Conservation (phyloP, 2,888 invertebrate genomes). For the Cactoblastis cactorum region DNA sequence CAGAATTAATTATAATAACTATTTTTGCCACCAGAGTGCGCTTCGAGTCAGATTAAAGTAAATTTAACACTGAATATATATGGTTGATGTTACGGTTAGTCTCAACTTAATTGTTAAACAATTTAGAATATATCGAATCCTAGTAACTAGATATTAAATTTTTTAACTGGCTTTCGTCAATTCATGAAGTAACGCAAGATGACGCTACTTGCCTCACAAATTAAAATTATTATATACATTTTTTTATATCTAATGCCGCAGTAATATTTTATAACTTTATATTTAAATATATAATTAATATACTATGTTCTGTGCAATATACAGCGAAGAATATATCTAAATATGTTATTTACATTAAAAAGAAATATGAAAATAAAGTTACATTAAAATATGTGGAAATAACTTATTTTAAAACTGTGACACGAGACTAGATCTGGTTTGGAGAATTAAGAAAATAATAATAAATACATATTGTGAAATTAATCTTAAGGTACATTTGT, state of each 20-base stretch:
- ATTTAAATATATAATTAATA: slow-evolving; percentile 19
- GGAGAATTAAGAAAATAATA: slow-evolving; percentile 36
- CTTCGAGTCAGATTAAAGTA: neutral
- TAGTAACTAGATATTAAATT: no score
- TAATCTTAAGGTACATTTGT: slow-evolving; percentile 16
- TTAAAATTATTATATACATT: slow-evolving; percentile 21
- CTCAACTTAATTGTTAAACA: no score
- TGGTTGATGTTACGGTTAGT: no score
- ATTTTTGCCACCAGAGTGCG: neutral
- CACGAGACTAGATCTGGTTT: slow-evolving; percentile 75
- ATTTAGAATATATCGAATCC: no score
- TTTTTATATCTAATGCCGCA: slow-evolving; percentile 13
- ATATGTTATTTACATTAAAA: slow-evolving; percentile 28
- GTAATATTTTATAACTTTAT: slow-evolving; percentile 4
- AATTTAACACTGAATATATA: neutral
- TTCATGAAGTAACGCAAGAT: neutral
- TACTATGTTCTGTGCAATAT: slow-evolving; percentile 32
- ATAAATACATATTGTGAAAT: slow-evolving; percentile 32
- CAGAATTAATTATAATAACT: neutral
- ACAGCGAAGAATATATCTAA: slow-evolving; percentile 26
- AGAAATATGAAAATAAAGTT: slow-evolving; percentile 24
- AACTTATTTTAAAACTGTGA: slow-evolving; percentile 78
- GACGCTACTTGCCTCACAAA: slow-evolving; percentile 5
- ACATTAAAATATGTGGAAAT: slow-evolving; percentile 39
- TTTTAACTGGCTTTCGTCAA: neutral